Evolutionary conservation across 1,140 invertebrate species (phyloP), one percentile per base, ranked within the genome.

Genomic region (Euwallacea fornicatus): DNA sequence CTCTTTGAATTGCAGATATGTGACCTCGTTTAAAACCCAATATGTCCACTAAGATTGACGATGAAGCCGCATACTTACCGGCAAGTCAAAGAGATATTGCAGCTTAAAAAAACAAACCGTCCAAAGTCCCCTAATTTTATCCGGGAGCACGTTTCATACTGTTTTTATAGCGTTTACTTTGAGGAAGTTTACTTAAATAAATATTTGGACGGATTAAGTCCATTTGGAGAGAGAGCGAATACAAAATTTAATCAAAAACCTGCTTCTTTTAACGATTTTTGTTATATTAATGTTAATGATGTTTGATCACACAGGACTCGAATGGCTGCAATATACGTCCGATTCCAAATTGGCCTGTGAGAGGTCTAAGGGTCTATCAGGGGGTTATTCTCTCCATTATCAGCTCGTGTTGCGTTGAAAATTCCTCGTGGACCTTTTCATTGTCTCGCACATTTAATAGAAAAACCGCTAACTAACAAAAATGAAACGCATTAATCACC

Each of bases 401-500:
- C 21, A 33, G 21, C 21, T 33, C 21, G 21, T 33, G 21, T 33
- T 33, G 4, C 4, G 21, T 33, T 33, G 21, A 33, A 33, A 33
- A 33, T 33, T 33, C 21, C 21, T 33, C 46, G 46, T 50, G 13
- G 46, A 6, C 9, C 46, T 50, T 50, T 50, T 50, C 46, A 33
- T 33, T 33, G 21, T 4, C 4, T 33, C 46, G 46, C 13, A 50
- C 13, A 50, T 50, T 50, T 50, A 10, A 50, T 50, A 50, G 9
- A 10, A 50, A 13, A 6, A 33, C 21, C 21, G 21, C 21, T 33
- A 33, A 50, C 46, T 50, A 50, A 50, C 46, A 50, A 10, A 50
- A 50, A 50, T 50, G 46, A 50, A 50, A 50, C 9, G 46, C 46
- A 50, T 50, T 50, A 50, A 50, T 50, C 46, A 11, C 9, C 9